Base-by-base conservation (phyloP, 1,140 invertebrate species). In the Lineus longissimus region DNA sequence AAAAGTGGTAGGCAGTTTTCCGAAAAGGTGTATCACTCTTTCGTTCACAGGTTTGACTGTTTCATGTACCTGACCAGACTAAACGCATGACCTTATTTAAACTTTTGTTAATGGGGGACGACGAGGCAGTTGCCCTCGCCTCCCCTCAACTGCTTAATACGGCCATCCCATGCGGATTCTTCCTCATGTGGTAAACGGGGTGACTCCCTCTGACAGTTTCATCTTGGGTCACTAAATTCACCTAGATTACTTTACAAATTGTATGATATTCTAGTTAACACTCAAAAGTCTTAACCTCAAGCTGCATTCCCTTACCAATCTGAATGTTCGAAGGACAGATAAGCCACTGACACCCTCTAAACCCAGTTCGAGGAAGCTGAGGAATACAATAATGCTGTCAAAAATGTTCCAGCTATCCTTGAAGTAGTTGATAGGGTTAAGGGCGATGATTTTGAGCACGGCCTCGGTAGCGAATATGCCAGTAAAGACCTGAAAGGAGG, bases 321-420 rank as follows among this genome's bases (percentile, higher is more conserved):
- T 87, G 86, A 98, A 98, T 19, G 95, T 95, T 83, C 96, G 87
- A 70, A 98, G 90, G 56, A 98, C 95, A 66, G 95, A 97, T 71
- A 98, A 86, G 77, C 95, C 95, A 83, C 93, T 90, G 68, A 97
- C 92, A 66, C 91, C 92, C 84, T 94, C 93, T 51, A 98, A 85
- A 66, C 91, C 89, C 72, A 98, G 85, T 83, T 98, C 96, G 68
- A 97, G 83, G 62, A 98, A 84, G 67, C 95, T 98, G 66, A 99
- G 87, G 33, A 92, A 88, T 71, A 99, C 95, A 81, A 98, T 98
- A 73, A 98, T 91, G 80, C 97, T 96, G 85, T 99, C 95, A 84
- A 99, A 99, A 72, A 96, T 94, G 81, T 98, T 99, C 95, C 95
- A 98, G 61, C 94, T 93, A 82, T 97, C 95, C 88, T 95, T 92